Evolutionary conservation across 2,113 vertebrate genomes (phyloP).

Genomic region (Alectura lathami): DNA sequence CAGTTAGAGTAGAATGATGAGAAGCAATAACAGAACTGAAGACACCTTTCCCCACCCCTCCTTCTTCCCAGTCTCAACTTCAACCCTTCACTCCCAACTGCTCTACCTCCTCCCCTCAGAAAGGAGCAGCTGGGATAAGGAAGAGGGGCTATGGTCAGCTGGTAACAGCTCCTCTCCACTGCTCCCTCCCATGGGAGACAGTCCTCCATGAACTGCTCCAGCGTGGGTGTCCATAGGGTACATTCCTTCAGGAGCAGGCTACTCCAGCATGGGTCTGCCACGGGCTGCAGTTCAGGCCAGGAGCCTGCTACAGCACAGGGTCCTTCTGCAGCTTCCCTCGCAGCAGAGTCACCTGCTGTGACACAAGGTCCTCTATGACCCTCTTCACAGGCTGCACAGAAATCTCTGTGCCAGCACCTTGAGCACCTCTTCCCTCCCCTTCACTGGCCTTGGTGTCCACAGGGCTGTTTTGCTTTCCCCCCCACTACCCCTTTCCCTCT

Average conservation of each 20-base stretch:
- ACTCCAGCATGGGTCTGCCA: too few species aligned
- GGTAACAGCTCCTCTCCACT: neutral
- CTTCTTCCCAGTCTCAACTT: neutral
- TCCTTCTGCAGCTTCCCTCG: too few species aligned
- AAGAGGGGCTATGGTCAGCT: neutral
- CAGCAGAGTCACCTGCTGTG: neutral
- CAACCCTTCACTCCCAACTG: neutral
- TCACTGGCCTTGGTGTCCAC: neutral
- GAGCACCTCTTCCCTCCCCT: neutral
- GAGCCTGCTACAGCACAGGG: too few species aligned
- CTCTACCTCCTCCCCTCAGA: neutral
- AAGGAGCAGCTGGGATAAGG: fast-evolving
- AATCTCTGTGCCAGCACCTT: neutral
- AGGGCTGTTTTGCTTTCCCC: neutral
- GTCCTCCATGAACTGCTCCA: neutral
- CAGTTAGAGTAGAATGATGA: neutral
- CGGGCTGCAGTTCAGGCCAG: too few species aligned
- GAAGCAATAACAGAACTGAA: neutral
- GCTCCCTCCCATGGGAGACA: neutral
- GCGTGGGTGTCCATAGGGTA: neutral
- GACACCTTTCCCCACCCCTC: neutral
- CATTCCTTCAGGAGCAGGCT: neutral
- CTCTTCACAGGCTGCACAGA: neutral
- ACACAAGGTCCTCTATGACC: neutral
- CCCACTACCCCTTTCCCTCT: neutral